Conservation (phyloP, 2,888 invertebrate species). For the Lasiommata megera region DNA sequence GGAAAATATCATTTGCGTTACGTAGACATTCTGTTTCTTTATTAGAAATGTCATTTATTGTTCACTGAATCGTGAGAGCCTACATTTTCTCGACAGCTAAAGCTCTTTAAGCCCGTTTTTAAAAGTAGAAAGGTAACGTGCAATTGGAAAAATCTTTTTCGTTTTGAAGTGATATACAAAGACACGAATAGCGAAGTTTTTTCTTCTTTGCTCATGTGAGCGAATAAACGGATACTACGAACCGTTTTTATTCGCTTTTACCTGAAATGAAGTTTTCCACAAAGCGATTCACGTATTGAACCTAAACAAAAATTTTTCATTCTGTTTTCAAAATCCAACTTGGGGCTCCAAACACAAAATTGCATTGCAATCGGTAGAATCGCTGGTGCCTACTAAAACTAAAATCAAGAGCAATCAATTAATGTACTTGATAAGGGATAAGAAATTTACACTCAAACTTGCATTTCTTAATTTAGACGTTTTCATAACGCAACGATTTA, state of each 20-base stretch:
- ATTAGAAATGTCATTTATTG: conserved; percentile 3
- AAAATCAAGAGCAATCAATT: no score
- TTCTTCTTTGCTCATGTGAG: background rate
- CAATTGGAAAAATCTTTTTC: background rate
- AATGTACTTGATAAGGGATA: no score
- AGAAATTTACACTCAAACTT: no score
- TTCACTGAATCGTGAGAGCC: background rate
- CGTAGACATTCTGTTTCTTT: conserved; percentile 1
- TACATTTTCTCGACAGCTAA: background rate
- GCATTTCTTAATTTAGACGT: no score
- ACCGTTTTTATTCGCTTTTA: background rate
- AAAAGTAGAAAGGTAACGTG: background rate
- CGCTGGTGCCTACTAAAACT: no score
- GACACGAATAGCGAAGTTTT: background rate
- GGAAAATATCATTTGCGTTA: conserved; percentile 13
- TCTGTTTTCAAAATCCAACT: no score
- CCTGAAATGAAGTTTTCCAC: background rate
- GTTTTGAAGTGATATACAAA: background rate
- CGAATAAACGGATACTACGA: no score
- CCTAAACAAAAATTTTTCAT: no score
- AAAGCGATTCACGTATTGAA: no score
- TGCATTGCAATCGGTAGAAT: no score
- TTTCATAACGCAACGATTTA: no score
- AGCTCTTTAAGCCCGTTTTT: background rate
- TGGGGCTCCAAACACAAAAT: no score